Evolutionary conservation across 2,888 invertebrate genomes (phyloP), one percentile per base, ranked within the genome.

Genomic region (Helobdella robusta): DNA sequence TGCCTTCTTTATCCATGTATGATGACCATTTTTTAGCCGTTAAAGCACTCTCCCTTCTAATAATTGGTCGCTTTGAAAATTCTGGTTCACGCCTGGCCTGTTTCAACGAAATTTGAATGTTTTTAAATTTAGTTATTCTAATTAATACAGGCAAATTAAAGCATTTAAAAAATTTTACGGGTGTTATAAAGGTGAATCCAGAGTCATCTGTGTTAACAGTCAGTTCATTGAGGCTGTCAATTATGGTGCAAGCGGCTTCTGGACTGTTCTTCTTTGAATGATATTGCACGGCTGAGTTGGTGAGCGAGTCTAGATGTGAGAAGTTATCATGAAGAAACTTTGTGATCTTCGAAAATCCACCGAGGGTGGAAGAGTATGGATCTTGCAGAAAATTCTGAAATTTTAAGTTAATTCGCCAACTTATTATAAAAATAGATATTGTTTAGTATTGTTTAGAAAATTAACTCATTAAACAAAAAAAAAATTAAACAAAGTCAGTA

Each of bases 281-380:
- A 56, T 69, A 68, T 20, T 76, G 66, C n/a, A 76, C 72, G 35
- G 78, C 75, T 15, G 77, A 74, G 44, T 77, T 70, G 8, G 46
- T 40, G 6, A 36, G 25, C n/a, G 70, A 70, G 3, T 75, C 76
- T 18, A 73, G 72, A 23, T 73, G 72, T 63, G 77, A 64, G 40
- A 79, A 69, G 23, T 75, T 81, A 80, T 84, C 83, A 82, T 85
- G 78, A 72, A 85, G 85, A 75, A 87, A 86, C 79, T 89, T 87
- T 15, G 89, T 87, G 30, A 92, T 84, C 80, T 90, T 91, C 30
- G 89, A 87, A 79, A 92, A 89, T 0, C 89, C 87, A 74, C 88
- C 88, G 82, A 90, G 78, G 0, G 91, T 88, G 0, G 89, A 87
- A 75, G 87, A 88, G 75, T 88, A 88, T 0, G 92, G 91, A 74